Evolutionary conservation across 2,113 vertebrate genomes (phyloP).

Genomic region (Proteles cristata): DNA sequence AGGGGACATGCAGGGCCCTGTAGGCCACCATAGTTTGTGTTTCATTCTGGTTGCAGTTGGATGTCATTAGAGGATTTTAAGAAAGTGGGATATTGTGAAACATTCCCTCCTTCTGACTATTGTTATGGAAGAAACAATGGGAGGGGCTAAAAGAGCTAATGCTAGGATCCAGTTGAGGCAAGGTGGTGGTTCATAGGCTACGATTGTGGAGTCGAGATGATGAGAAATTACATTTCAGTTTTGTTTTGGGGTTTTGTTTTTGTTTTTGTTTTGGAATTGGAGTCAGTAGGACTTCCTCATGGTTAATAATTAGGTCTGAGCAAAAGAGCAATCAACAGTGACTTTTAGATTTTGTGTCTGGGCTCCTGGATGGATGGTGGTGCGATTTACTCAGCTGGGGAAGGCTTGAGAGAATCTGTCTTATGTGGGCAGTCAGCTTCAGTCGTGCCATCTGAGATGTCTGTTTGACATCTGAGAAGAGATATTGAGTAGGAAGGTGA

Average conservation of each 20-base stretch:
- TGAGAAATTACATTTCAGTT: not conserved
- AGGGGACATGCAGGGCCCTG: fast-evolving
- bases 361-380: not conserved
- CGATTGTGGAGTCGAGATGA: not conserved
- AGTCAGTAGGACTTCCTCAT: not conserved
- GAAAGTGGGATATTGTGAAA: not conserved
- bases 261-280: not conserved
- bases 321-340: not conserved
- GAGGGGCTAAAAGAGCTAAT: not conserved
- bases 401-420: not conserved
- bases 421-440: not conserved
- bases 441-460: not conserved
- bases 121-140: not conserved
- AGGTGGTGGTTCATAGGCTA: not conserved
- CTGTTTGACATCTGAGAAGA: not conserved
- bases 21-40: no score
- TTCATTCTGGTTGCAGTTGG: not conserved
- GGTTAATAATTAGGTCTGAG: not conserved
- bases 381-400: not conserved
- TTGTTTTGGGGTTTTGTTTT: no score
- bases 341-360: constrained; percentile 8
- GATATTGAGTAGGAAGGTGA: not conserved
- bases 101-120: not conserved
- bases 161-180: not conserved
- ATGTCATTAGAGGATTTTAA: not conserved